Conservation (phyloP, 2,888 invertebrate genomes). For the Theristus sp. region DNA sequence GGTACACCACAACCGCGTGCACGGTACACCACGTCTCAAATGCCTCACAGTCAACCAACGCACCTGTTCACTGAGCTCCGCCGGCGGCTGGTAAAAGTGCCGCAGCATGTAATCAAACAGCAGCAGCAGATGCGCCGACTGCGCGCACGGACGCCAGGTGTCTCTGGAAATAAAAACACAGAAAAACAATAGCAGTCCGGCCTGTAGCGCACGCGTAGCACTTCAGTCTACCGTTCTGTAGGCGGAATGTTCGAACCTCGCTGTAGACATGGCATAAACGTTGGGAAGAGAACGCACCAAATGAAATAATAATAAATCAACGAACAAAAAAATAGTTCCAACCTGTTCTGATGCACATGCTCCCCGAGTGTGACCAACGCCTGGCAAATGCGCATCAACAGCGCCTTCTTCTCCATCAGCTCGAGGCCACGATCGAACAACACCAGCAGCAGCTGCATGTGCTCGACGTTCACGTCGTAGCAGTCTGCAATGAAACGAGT, state of each 20-base stretch:
- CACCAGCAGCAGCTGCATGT: slow-evolving; percentile 75
- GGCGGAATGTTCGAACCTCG: too few relatives aligned
- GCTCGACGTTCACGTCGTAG: slow-evolving; percentile 61
- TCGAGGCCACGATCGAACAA: slow-evolving; percentile 83
- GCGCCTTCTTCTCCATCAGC: slow-evolving; percentile 86
- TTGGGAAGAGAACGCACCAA: too few relatives aligned
- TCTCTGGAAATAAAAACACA: too few relatives aligned
- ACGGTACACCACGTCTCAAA: too few relatives aligned
- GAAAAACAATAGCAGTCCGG: too few relatives aligned
- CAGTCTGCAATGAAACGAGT: neutral
- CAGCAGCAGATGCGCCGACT: slow-evolving; percentile 46
- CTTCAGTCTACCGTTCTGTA: too few relatives aligned
- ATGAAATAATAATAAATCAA: too few relatives aligned
- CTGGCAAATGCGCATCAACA: slow-evolving; percentile 42
- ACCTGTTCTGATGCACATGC: neutral
- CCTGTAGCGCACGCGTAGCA: too few relatives aligned
- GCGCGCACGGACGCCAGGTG: neutral
- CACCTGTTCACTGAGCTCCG: slow-evolving; percentile 63
- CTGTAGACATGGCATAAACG: too few relatives aligned
- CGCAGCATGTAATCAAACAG: slow-evolving; percentile 83
- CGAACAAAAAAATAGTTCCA: neutral
- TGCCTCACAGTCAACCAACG: too few relatives aligned
- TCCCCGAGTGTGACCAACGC: neutral
- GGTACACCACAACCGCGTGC: too few relatives aligned
- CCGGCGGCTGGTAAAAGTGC: slow-evolving; percentile 79